A percentile compares a stretch with the other conserved stretches of the same genome.
These are phyloP conservation scores for Pseudorhiza aurosa DNA, from an alignment of 30 jellyfish, hydroid and myxozoan species.

Conservation along the genomic window DNA sequence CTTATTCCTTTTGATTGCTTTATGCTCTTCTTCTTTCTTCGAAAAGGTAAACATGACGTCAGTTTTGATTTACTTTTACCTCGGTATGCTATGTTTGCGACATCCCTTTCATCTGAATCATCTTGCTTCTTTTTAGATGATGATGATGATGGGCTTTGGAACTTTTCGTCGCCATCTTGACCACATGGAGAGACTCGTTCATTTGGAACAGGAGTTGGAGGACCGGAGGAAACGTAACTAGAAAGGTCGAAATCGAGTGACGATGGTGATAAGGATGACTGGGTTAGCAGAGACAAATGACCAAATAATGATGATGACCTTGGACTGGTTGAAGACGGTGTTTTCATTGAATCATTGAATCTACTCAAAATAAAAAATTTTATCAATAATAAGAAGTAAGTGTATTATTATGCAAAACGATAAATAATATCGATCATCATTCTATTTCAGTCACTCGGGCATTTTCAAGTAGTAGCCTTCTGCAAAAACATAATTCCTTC, in stretches of 20 bases:
- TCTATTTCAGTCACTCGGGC: too few species aligned
- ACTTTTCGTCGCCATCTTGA: slow-evolving; percentile 63
- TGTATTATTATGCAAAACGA: too few species aligned
- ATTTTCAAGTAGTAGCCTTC: too few species aligned
- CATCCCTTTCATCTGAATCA: slow-evolving; percentile 1
- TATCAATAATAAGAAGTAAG: too few species aligned
- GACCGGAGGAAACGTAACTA: slow-evolving; percentile 54
- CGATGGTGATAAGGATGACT: slow-evolving; percentile 69
- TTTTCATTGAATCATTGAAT: slow-evolving; percentile 50
- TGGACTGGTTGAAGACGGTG: slow-evolving; percentile 65
- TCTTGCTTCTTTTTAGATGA: slow-evolving; percentile 8
- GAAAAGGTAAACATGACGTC: slow-evolving; percentile 56
- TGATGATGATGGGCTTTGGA: slow-evolving; percentile 52
- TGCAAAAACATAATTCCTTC: too few species aligned
- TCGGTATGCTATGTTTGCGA: slow-evolving; percentile 28
- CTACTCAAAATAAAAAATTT: slow-evolving; percentile 16
- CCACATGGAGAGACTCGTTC: slow-evolving; percentile 82
- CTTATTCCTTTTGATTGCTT: neutral
- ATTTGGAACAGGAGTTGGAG: slow-evolving; percentile 54
- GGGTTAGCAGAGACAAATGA: slow-evolving; percentile 64
- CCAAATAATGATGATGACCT: slow-evolving; percentile 74
- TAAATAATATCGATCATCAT: too few species aligned
- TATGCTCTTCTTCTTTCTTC: slow-evolving; percentile 38
- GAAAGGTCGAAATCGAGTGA: slow-evolving; percentile 70
- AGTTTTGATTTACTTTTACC: slow-evolving; percentile 47